Evolutionary conservation across 2,113 vertebrate species (phyloP), one percentile per base, ranked within the genome.

Genomic region (Solea solea): DNA sequence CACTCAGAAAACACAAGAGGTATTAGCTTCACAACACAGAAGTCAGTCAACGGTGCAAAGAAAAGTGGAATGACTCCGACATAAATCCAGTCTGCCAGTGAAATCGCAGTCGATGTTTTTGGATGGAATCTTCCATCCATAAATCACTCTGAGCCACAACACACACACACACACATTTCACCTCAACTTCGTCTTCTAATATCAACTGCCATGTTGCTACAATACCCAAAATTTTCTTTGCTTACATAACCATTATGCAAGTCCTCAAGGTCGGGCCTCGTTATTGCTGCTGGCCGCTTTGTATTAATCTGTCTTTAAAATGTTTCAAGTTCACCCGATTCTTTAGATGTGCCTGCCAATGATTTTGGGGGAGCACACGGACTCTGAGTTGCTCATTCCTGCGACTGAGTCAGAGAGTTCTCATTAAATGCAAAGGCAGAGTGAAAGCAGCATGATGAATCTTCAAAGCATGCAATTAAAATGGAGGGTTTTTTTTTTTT

Each of bases 191-290:
- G 62, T 34, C 5, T 4, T 64, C 52, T 9, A 51, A 59, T 61
- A 78, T 70, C 54, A 48, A 41, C 28, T 13, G 21, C 9, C 1
- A n/a, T 64, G 76, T 77, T 72, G 74, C 64, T 48, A 73, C 61
- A 82, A 64, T 73, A 80, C 69, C 59, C 66, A 48, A 1, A 68
- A 9, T 76, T 88, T 76, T 56, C 74, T 74, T 76, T 64, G 58
- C 75, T 87, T 86, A 80, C n/a, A 57, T 78, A 86, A 88, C 69
- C 69, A 58, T 88, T 83, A 83, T 65, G 72, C 75, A 81, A 85
- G 65, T 72, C 15, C 3, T 58, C 34, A 72, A 86, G 79, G 78
- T 81, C 39, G 5, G 48, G 15, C 61, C 62, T 84, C 77, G 83
- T 87, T 87, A 86, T 71, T 61, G 69, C 87, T 51, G 57, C 27